Base-by-base conservation (phyloP, 2,888 invertebrate species). In the Drepanosiphum platanoidis region DNA sequence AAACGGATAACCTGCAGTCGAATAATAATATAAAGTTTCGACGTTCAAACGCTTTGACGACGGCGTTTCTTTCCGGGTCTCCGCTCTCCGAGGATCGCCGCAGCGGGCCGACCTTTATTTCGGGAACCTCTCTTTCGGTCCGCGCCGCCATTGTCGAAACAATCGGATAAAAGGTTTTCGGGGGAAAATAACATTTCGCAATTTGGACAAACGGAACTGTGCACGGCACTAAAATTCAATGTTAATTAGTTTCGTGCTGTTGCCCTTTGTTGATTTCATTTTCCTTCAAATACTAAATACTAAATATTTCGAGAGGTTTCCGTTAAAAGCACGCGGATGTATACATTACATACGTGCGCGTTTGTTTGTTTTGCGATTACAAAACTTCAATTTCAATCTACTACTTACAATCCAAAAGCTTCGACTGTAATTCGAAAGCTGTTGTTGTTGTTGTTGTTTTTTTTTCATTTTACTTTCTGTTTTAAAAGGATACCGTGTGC, bases 151-250 rank as follows among this genome's bases (percentile, higher is more conserved):
- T 52, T 27, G 46, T 74, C 74, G 52, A 74, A 74, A 74, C 74
- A 74, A 74, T 74, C 74, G 32, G 74, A 52, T 74, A 74, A 74
- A 52, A 74, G 46, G 46, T 46, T 74, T 72, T 52, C 32, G 22
- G 11, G 42, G 27, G 52, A 74, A 5, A 71, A 71, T 39, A 52
- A 74, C 46, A 32, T 52, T 74, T 74, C 52, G n/a, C 74, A 74
- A 52, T 74, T 74, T 74, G 46, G 52, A 74, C 74, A 52, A 52
- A 74, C 5, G 32, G 18, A 18, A 74, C n/a, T 18, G n/a, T 4
- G n/a, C 5, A 32, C 74, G 5, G 32, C 22, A 34, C 64, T 64
- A 46, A 52, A 74, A 74, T 74, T 3, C 52, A 32, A 74, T 34
- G 46, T 74, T 74, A 74, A 52, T 74, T 74, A 74, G 74, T 42